These are phyloP conservation scores for Perognathus longimembris DNA, from an alignment of 2,113 vertebrate species.

Conservation along the genomic window DNA sequence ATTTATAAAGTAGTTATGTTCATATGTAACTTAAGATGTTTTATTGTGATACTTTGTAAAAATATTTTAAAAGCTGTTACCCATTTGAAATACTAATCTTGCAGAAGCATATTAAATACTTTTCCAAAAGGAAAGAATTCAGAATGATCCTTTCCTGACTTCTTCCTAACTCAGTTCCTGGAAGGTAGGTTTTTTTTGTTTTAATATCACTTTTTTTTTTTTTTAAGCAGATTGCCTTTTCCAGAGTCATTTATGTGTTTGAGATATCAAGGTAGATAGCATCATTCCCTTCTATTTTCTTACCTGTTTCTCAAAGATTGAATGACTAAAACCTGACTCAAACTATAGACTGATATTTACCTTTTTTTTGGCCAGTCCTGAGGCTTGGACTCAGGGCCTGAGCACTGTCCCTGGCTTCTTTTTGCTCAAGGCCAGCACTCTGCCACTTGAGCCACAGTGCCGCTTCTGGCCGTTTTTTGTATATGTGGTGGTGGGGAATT, in stretches of 20 bases:
- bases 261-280: background rate
- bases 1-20: slow-evolving; percentile 59
- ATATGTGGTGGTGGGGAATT: no score
- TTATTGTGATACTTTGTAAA: slow-evolving; percentile 39
- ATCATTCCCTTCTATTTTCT: slow-evolving; percentile 14
- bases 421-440: no score
- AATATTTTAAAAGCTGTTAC: slow-evolving; percentile 48
- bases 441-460: no score
- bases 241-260: slow-evolving; percentile 6
- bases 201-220: background rate
- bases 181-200: background rate
- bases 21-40: background rate
- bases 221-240: background rate
- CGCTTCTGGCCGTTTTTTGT: no score
- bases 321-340: slow-evolving; percentile 29
- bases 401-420: no score
- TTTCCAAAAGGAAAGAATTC: slow-evolving; percentile 38
- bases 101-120: slow-evolving; percentile 35
- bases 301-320: background rate
- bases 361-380: no score
- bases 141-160: slow-evolving; percentile 1
- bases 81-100: slow-evolving; percentile 48
- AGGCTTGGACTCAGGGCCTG: no score
- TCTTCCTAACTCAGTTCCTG: slow-evolving; percentile 27
- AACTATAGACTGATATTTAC: background rate